These are phyloP conservation scores for Physocephala rufipes DNA, from an alignment of 2,888 invertebrate species.

Conservation along the genomic window DNA sequence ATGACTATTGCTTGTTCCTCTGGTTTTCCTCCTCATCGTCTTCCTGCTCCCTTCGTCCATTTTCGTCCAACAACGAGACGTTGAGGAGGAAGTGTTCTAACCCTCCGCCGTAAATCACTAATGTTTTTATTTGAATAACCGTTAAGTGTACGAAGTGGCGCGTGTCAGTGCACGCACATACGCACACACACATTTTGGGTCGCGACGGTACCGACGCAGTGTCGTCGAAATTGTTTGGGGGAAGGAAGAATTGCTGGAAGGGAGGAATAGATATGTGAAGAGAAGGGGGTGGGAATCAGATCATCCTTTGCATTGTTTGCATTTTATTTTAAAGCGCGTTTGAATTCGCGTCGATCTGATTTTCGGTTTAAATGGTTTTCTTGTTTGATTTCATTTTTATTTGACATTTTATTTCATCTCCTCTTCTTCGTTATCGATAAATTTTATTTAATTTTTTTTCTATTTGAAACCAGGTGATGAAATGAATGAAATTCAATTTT, in stretches of 20 bases:
- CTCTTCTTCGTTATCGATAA: conserved; percentile 18
- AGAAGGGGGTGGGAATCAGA: not conserved
- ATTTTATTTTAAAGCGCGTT: conserved; percentile 30
- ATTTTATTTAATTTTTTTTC: not conserved
- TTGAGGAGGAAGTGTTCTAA: not conserved
- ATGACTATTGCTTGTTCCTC: not conserved
- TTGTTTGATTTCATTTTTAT: conserved; percentile 7
- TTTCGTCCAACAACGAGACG: too few species aligned
- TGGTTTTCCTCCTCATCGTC: too few species aligned
- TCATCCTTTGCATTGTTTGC: conserved; percentile 20
- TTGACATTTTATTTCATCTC: conserved; percentile 31
- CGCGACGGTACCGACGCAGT: not conserved
- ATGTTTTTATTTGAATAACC: conserved; percentile 32
- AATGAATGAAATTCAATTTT: too few species aligned
- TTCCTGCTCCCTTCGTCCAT: too few species aligned
- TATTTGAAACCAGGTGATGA: too few species aligned
- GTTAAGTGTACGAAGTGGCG: conserved; percentile 3
- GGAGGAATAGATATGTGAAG: not conserved
- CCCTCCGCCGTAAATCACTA: conserved; percentile 31
- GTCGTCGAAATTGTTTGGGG: not conserved
- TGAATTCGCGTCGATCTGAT: conserved; percentile 33
- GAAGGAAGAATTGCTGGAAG: not conserved
- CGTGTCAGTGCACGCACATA: not conserved
- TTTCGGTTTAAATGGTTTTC: conserved; percentile 19
- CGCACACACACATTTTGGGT: not conserved